Evolutionary conservation across 1,140 invertebrate genomes (phyloP), one percentile per base, ranked within the genome.

Genomic region (Sitodiplosis mosellana): DNA sequence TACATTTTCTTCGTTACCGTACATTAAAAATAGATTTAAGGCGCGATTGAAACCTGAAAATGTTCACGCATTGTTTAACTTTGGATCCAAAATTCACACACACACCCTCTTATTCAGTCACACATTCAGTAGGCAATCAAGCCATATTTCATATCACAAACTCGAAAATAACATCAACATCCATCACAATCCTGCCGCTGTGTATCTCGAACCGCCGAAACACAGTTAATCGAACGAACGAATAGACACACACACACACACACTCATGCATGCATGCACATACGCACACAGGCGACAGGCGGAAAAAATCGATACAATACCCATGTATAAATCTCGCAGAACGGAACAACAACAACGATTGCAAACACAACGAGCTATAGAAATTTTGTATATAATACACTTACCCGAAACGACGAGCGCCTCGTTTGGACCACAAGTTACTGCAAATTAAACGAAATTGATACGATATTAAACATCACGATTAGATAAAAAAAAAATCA

Each of bases 351-450:
- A 27, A 27, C 27, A 27, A 10, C 3, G 10, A 27, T 27, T 5
- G 27, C 27, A n/a, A n/a, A n/a, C 10, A 5, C 27, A 27, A 5
- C 10, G 27, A 27, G 10, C 3, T 27, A 10, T 27, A 5, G 3
- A 27, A 27, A 27, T 27, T 27, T 27, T 27, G 27, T 27, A 27
- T 27, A 27, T 33, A 36, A 33, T 33, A 33, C 21, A 63, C 65
- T 77, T 75, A 94, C 92, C 92, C 70, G 91, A 95, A 53, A 97
- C 88, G 21, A 97, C 90, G 46, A 97, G 73, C 22, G 92, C 92
- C 69, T 96, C 91, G 63, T 97, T 97, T 2, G 93, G 93, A 34
- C 92, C 93, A 68, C 93, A 97, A 50, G 88, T 93, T 51, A 95
- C 90, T 27, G 27, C 27, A 27, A 27, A 27, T 5, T 27, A n/a